Evolutionary conservation across 1,140 invertebrate species (phyloP).

Genomic region (Dysdera silvatica): DNA sequence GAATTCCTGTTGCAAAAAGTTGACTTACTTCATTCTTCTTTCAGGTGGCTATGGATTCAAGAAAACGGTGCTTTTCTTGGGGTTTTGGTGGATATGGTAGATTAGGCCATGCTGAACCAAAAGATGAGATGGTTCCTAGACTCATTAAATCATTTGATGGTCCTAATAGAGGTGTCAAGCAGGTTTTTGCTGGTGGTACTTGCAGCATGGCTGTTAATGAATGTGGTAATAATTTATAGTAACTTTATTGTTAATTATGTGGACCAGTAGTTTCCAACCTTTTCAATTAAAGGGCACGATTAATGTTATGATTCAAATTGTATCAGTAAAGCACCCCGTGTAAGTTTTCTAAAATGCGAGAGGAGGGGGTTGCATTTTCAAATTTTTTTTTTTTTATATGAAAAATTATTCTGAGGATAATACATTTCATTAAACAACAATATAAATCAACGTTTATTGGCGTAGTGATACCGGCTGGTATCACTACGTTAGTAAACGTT

Average conservation of each 20-base stretch:
- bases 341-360: no score
- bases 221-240: slow-evolving; percentile 50
- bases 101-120: slow-evolving; percentile 80
- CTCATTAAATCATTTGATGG: slow-evolving; percentile 81
- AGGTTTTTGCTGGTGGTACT: slow-evolving; percentile 72
- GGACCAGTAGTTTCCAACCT: no score
- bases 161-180: slow-evolving; percentile 67
- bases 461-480: no score
- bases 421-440: no score
- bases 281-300: no score
- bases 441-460: no score
- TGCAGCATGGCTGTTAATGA: slow-evolving; percentile 77
- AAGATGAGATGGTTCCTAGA: slow-evolving; percentile 81
- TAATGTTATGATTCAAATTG: no score
- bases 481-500: no score
- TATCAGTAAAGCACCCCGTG: no score
- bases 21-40: slow-evolving; percentile 18
- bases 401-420: no score
- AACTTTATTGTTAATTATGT: neutral
- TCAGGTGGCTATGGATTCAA: slow-evolving; percentile 73
- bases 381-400: no score
- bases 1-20: neutral
- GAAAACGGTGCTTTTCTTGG: slow-evolving; percentile 82
- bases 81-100: slow-evolving; percentile 90
- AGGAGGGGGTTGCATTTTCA: no score